Conservation (phyloP, 2,113 vertebrate genomes). For the Pachypanchax playfairii region DNA sequence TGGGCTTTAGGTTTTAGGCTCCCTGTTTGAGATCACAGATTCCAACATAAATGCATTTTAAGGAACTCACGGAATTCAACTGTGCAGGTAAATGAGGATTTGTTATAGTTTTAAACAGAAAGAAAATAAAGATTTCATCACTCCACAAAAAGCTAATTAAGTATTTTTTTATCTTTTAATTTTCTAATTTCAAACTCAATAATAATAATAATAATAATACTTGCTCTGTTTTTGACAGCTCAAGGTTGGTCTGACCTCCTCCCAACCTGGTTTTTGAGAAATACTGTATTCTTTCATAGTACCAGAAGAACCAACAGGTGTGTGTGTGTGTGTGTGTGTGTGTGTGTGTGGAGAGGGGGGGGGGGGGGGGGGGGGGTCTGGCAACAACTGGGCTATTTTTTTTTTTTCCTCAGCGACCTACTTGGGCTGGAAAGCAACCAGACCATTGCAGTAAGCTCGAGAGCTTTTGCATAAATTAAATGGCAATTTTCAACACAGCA, state of each 20-base stretch:
- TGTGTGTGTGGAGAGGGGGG: too few relatives aligned
- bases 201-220: conserved; percentile 19
- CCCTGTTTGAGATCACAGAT: neutral
- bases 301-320: conserved; percentile 58
- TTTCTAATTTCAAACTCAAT: too few relatives aligned
- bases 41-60: conserved; percentile 1
- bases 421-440: conserved; percentile 42
- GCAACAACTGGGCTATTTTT: conserved; percentile 68
- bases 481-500: conserved; percentile 21
- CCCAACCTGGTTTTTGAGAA: conserved; percentile 49
- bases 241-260: conserved; percentile 58
- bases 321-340: too few relatives aligned
- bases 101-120: neutral
- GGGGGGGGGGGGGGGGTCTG: conserved; percentile 42
- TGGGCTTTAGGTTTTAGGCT: neutral
- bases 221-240: conserved; percentile 17
- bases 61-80: neutral
- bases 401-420: conserved; percentile 56
- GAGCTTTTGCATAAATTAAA: conserved; percentile 28
- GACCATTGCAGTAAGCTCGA: conserved; percentile 41
- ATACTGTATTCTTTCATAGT: conserved; percentile 44
- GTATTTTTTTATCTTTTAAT: neutral
- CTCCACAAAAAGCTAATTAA: neutral
- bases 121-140: conserved; percentile 1
- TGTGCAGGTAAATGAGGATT: neutral